A percentile compares a stretch with the other conserved stretches of the same genome.
These are phyloP conservation scores for Gnathonemus longibarbis DNA, from an alignment of 2,113 vertebrate genomes.

Conservation along the genomic window DNA sequence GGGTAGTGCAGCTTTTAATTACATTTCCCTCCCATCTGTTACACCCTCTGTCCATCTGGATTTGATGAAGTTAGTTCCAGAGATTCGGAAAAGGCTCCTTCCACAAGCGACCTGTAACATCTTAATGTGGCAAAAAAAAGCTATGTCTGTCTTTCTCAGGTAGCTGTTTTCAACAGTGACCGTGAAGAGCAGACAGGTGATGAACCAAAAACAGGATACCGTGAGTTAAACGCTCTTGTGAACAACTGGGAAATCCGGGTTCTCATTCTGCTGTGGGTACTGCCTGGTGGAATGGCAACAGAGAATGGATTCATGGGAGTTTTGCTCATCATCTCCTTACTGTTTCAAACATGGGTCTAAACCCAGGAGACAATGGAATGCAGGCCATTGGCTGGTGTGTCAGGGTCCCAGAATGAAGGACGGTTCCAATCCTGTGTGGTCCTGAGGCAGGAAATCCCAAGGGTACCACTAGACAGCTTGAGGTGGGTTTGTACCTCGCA, in stretches of 20 bases:
- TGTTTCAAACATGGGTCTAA: not conserved
- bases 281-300: not conserved
- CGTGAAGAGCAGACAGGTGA: not conserved
- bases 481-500: not conserved
- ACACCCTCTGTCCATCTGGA: constrained; percentile 9
- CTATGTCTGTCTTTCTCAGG: not conserved
- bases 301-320: not conserved
- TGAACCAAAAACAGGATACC: not conserved
- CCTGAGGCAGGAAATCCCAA: not conserved
- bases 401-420: not conserved
- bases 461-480: not conserved
- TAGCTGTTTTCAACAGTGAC: not conserved
- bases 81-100: not conserved
- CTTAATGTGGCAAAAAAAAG: not conserved
- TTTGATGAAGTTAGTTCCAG: not conserved
- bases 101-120: not conserved
- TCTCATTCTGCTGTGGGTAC: not conserved
- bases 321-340: not conserved
- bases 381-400: not conserved
- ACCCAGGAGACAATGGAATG: not conserved
- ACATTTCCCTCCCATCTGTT: not conserved
- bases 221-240: not conserved
- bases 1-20: not conserved
- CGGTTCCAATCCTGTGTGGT: not conserved
- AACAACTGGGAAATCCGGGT: not conserved